Evolutionary conservation across 2,888 invertebrate genomes (phyloP), one percentile per base, ranked within the genome.

Genomic region (Zhengitettix transpicula): DNA sequence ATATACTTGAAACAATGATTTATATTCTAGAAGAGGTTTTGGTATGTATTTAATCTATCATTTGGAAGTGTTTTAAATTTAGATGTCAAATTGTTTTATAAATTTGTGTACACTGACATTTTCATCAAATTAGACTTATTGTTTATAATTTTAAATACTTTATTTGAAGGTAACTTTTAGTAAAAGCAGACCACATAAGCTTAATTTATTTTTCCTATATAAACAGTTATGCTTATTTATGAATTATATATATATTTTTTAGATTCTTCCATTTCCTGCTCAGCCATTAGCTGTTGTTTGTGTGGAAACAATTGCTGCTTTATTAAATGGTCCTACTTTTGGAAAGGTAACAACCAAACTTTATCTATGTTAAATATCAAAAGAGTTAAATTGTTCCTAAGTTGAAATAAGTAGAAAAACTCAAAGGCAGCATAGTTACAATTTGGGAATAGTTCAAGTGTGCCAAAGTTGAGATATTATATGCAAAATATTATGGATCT

Each of bases 1-100:
- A 73, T 67, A 67, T 74, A 60, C 64, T 75, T 58, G 73, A 74
- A 64, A 68, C 72, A 61, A 66, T 76, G 28, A 69, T 72, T 56
- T 65, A 68, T 28, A 65, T 75, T 63, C 73, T 74, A 1, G 71
- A 70, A 60, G 64, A 68, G 60, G 69, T 73, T 10, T 68, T 69
- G 65, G 73, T 73, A 65, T 64, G 65, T 66, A 57, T 56, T 14
- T 47, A 15, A 5, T 5, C 15, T 47, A 8, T 15, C 12, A 47
- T 47, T 12, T n/a, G 47, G 47, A 47, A 47, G 8, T n/a, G 8
- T 8, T 47, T n/a, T 8, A 15, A n/a, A 47, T 12, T 47, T 47
- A 5, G 2, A 47, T 47, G 12, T 12, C 47, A n/a, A 15, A 47
- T 5, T 12, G 1, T 47, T n/a, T 47, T 47, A 3, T 47, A 47